A percentile compares a stretch with the other conserved stretches of the same genome.
phyloP scores from a whole-genome alignment of 2,888 invertebrate species.

The Drosophila nr. fundita region DNA sequence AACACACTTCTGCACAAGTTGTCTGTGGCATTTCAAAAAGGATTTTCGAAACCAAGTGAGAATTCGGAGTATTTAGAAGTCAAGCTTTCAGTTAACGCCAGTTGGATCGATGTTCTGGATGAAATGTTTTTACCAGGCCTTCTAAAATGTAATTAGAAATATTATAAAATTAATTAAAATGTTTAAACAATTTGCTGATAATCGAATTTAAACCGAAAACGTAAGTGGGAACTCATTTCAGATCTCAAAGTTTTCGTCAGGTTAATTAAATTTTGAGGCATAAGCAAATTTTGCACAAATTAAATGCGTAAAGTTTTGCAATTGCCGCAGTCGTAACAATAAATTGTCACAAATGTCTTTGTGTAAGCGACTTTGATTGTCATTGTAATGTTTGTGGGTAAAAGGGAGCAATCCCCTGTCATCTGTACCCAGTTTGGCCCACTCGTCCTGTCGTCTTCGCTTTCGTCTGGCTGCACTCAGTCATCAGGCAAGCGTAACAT shows the following conservation, averaged over 20 bases:
- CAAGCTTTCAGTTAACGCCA: too few relatives aligned
- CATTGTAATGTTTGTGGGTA: conserved; percentile 46
- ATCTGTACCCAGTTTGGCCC: conserved; percentile 15
- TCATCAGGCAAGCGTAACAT: conserved; percentile 74
- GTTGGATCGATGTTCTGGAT: background rate
- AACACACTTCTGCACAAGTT: conserved; percentile 21
- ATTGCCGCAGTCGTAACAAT: conserved; percentile 66
- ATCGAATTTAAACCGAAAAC: background rate
- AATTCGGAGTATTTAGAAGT: background rate
- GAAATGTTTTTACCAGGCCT: background rate
- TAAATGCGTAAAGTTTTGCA: conserved; percentile 73
- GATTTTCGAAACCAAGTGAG: background rate
- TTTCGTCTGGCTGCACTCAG: conserved; percentile 72
- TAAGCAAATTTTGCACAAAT: conserved; percentile 74
- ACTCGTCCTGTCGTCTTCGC: conserved; percentile 4
- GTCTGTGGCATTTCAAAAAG: background rate
- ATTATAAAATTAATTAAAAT: background rate
- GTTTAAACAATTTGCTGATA: background rate
- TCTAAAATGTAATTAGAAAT: background rate
- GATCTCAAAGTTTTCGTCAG: conserved; percentile 60
- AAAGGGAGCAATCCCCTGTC: conserved; percentile 15
- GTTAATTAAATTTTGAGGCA: conserved; percentile 75
- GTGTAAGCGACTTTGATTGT: conserved; percentile 75
- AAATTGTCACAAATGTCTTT: conserved; percentile 72
- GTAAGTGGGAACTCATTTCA: conserved; percentile 21